Evolutionary conservation across 1,140 invertebrate species (phyloP), one percentile per base, ranked within the genome.

Genomic region (Pristionchus pacificus): DNA sequence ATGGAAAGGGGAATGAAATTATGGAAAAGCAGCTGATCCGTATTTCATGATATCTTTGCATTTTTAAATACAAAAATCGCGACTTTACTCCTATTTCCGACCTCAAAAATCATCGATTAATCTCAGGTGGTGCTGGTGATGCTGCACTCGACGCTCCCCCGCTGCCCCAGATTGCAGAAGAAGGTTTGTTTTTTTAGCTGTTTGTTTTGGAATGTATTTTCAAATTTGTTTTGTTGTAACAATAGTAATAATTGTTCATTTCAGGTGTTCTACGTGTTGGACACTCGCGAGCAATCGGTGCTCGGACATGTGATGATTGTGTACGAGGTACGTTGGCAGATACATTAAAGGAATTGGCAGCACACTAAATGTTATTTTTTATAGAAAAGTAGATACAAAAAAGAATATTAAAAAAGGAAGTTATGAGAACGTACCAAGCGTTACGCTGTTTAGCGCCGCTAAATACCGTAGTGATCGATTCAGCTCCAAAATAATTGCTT

Each of bases 241-340:
- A 31, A 28, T 28, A 29, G 10, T 24, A 28, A 28, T 31, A 10
- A 3, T 28, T n/a, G 19, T 19, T 15, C 27, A 60, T 60, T 68
- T 14, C 49, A 72, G 60, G 68, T 73, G 32, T 61, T 68, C 49
- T 73, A 73, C 27, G 60, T 73, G 65, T 68, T 73, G 71, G 71
- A 73, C 25, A 73, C 65, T 15, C 29, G 57, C 2, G 58, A 58
- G 6, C 49, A 62, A 33, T 24, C 49, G n/a, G 65, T 73, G 1
- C 49, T 73, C 24, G 68, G 71, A 24, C 71, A 73, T 31, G 71
- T 62, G 14, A 60, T 73, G 32, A 69, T 73, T 49, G 68, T 73
- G 59, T 73, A 73, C 27, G 71, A 73, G 19, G 27, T 72, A 72
- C 58, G 30, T 68, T 2, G 68, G 68, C 49, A 30, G 71, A 60